A percentile compares a stretch with the other conserved stretches of the same genome.
Evolutionary conservation across 2,888 invertebrate species (phyloP).

Genomic region (Serripes groenlandicus): DNA sequence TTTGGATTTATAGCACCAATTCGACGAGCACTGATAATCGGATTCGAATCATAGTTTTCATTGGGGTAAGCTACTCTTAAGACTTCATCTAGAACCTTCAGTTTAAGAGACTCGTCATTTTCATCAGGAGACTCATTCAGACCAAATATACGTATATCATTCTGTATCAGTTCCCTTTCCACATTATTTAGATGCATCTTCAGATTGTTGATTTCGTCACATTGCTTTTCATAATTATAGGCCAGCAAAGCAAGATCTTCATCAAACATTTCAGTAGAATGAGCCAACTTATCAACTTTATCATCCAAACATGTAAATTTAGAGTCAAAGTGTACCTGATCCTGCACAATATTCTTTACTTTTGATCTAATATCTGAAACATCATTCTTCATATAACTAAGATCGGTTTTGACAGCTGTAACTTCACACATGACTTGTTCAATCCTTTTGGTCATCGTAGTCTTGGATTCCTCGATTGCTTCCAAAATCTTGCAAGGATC

Average conservation of each 20-base stretch:
- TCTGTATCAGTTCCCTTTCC: not conserved
- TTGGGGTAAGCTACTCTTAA: not conserved
- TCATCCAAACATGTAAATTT: not conserved
- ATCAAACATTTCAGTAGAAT: not conserved
- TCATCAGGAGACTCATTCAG: not conserved
- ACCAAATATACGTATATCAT: conserved; percentile 4
- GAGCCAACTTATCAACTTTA: not conserved
- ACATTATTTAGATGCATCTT: not conserved
- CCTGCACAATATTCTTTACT: not conserved
- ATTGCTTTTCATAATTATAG: conserved; percentile 1
- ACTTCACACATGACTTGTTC: not conserved
- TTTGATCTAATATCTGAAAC: not conserved
- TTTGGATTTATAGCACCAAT: not conserved
- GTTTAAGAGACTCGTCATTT: not conserved
- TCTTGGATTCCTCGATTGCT: no score
- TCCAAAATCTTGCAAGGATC: no score
- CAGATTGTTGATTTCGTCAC: not conserved
- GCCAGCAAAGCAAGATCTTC: not conserved
- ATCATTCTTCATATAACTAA: not conserved
- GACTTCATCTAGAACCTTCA: conserved; percentile 2
- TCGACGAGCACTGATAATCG: not conserved
- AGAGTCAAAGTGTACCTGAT: not conserved
- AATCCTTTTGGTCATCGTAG: not conserved
- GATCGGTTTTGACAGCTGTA: not conserved
- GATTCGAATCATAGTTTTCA: conserved; percentile 1